phyloP scores from a whole-genome alignment of 2,888 invertebrate species.

The Lepeophtheirus nordmannii region DNA sequence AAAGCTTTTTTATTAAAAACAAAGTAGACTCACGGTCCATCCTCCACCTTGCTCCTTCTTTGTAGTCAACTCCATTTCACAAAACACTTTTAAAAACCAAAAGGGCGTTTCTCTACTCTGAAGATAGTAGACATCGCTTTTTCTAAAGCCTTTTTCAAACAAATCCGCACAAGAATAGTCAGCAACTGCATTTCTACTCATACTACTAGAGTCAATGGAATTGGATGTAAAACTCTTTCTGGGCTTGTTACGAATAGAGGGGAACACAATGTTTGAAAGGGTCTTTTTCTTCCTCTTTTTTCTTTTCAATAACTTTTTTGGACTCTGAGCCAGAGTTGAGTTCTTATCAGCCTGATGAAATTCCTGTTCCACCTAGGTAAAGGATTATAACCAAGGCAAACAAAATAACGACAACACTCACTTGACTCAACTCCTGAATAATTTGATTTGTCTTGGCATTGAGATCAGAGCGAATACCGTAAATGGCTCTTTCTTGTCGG shows the following conservation, averaged over 20 bases:
- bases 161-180: conserved; percentile 76
- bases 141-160: conserved; percentile 64
- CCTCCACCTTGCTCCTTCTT: conserved; percentile 50
- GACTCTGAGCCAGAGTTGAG: no score
- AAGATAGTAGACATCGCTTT: conserved; percentile 71
- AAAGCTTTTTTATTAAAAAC: not conserved
- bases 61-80: conserved; percentile 56
- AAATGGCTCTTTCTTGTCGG: conserved; percentile 68
- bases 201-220: not conserved
- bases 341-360: no score
- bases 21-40: conserved; percentile 59
- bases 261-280: conserved; percentile 60
- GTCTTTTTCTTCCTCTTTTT: no score
- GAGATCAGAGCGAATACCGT: conserved; percentile 65
- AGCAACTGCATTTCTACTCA: not conserved
- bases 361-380: no score
- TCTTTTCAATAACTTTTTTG: no score
- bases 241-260: conserved; percentile 77
- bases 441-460: conserved; percentile 67
- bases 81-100: conserved; percentile 80
- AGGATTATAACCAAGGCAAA: no score
- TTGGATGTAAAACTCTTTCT: not conserved
- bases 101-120: conserved; percentile 79
- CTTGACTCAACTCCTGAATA: conserved; percentile 69
- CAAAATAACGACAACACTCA: conserved; percentile 32